Conservation (phyloP, 2,888 invertebrate species). For the Arrhopalites spinosus region DNA sequence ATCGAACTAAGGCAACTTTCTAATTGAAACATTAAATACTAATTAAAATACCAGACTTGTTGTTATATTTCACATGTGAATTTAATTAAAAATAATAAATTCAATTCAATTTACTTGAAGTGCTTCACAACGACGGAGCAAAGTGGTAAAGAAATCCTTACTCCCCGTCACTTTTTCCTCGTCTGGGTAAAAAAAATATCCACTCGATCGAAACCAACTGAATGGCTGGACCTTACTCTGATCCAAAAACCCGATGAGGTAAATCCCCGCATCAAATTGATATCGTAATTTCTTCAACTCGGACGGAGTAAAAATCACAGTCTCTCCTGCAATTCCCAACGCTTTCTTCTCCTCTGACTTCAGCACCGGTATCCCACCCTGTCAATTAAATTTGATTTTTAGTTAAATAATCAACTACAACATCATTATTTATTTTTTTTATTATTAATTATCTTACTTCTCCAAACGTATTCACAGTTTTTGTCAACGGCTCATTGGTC, state of each 20-base stretch:
- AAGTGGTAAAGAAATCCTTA: conserved; percentile 46
- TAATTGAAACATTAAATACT: conserved; percentile 28
- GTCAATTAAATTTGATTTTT: background rate
- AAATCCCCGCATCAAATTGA: conserved; percentile 41
- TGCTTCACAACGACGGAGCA: conserved; percentile 47
- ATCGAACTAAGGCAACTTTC: conserved; percentile 49
- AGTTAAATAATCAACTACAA: background rate
- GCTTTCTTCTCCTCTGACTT: conserved; percentile 49
- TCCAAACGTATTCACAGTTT: conserved; percentile 41
- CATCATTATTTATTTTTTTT: background rate
- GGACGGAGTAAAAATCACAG: conserved; percentile 40
- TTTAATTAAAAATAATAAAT: too few species aligned
- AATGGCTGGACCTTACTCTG: conserved; percentile 38
- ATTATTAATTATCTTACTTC: conserved; percentile 35
- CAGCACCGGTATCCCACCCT: conserved; percentile 51
- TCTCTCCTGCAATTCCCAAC: conserved; percentile 41
- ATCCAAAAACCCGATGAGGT: conserved; percentile 46
- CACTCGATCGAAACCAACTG: conserved; percentile 42
- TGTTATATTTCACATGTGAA: too few species aligned
- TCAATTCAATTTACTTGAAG: too few species aligned
- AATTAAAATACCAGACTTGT: too few species aligned
- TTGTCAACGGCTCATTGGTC: conserved; percentile 42
- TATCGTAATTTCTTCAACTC: conserved; percentile 45
- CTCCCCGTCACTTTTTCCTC: conserved; percentile 51
- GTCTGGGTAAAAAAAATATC: conserved; percentile 53